Base-by-base conservation (phyloP, 2,888 invertebrate species). In the Microdon myrmicae region DNA sequence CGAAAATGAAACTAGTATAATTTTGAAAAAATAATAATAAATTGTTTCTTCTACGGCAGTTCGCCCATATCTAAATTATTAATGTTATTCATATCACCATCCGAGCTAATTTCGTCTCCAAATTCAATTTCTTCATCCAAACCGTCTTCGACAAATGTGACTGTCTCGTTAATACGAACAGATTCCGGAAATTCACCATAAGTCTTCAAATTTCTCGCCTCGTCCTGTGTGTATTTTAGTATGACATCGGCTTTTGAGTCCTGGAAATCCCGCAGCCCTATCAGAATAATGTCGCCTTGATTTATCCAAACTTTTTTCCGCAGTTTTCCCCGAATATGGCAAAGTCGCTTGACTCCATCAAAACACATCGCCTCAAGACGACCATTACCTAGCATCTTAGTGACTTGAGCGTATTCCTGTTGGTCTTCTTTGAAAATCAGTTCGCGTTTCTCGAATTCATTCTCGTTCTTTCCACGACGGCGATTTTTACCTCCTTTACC, bases 401-500 rank as follows among this genome's bases (percentile, higher is more conserved):
- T 94, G 68, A 99, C 99, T 87, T 99, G 98, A 75, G 98, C 98
- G 83, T 99, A 99, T 83, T 98, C 98, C 86, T 98, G 97, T 70
- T 97, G 97, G 83, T 98, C 97, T 83, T 99, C 98, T 83, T 98
- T 98, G 85, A 98, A 97, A 67, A 98, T 95, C 83, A 99, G 86
- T 82, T 99, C 99, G 84, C 99, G 90, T 83, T 99, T 99, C 79
- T 97, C 96, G 54, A 96, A 95, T 85, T 99, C 99, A 81, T 99
- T 99, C 83, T 99, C 99, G 80, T 99, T 99, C 88, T 99, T 99
- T 82, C 99, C 99, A 83, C 99, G 90, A 83, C 98, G 92, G 79
- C 99, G 89, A 84, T 99, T 99, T 87, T 99, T 99, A 86, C 99
- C 99, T 90, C 99, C 99, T 90, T 99, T 99, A 90, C 99, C 98